These are phyloP conservation scores for Deladenus siricidicola DNA, from an alignment of 2,888 invertebrate species.

Conservation along the genomic window DNA sequence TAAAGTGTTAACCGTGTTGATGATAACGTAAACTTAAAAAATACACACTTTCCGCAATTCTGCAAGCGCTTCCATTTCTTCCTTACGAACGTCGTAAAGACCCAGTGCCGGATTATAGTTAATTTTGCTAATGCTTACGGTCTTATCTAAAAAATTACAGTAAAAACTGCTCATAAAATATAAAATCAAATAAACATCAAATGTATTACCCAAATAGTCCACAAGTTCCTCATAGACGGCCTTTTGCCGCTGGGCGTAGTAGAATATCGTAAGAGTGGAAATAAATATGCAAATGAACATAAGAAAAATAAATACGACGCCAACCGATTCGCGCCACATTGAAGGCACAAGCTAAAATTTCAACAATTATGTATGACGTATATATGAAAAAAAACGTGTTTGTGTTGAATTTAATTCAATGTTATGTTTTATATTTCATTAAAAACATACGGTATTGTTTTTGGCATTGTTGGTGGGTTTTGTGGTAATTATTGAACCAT, in stretches of 20 bases:
- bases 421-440: not conserved
- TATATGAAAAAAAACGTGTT: no score
- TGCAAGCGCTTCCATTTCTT: slow-evolving; percentile 36
- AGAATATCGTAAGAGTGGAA: slow-evolving; percentile 24
- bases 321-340: slow-evolving; percentile 42
- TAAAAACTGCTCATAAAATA: not conserved
- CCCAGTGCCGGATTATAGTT: slow-evolving; percentile 44
- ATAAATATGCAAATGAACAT: slow-evolving; percentile 35
- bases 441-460: no score
- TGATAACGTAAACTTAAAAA: not conserved
- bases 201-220: slow-evolving; percentile 39
- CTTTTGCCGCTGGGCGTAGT: slow-evolving; percentile 38
- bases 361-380: no score
- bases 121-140: slow-evolving; percentile 49
- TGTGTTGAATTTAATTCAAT: not conserved
- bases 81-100: slow-evolving; percentile 38
- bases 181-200: not conserved
- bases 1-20: not conserved
- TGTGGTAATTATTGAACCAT: no score
- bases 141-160: slow-evolving; percentile 26
- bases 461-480: not conserved
- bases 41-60: slow-evolving; percentile 37
- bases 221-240: slow-evolving; percentile 43
- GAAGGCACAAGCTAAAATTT: not conserved
- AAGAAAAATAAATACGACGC: slow-evolving; percentile 32